Evolutionary conservation across 2,113 vertebrate species (phyloP), one percentile per base, ranked within the genome.

Genomic region (Spermophilus dauricus): DNA sequence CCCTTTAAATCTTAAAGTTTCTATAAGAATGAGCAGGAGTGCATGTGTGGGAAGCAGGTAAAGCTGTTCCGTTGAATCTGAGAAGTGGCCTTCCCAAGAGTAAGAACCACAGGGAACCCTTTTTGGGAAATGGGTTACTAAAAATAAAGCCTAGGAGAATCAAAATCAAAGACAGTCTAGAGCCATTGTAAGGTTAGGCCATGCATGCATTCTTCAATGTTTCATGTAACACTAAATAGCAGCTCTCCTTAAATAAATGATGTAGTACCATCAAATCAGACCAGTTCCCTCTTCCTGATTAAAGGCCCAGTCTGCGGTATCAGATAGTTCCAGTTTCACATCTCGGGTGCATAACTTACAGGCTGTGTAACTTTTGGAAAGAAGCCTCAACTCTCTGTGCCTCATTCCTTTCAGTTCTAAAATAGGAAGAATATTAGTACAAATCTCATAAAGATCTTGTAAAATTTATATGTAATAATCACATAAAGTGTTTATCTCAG

Each of bases 131-230:
- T 0, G 7, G 37, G 37, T 8, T 73, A 45, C 45, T 65, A 63
- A 80, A 78, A 95, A 90, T 58, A 69, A 93, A 45, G 78, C 72
- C 39, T 78, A 48, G 14, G 53, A 69, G 34, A 91, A 81, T 22
- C 20, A 91, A 94, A 81, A 58, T 63, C 39, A 77, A 70, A 84
- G 32, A n/a, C 34, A 58, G 12, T 22, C 63, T 39, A 70, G 45
- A 65, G 26, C 17, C 28, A 78, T 4, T 78, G 51, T 4, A 61
- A 32, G 22, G 22, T 56, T 24, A 72, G 18, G 1, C 30, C 22
- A 45, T 34, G n/a, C 22, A 45, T 34, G n/a, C 61, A 1, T 8
- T 37, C 37, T 45, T 56, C 6, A 17, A 1, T 17, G 26, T 72
- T 28, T 34, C 17, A 48, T 20, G 28, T 39, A 37, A 88, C 51